These are phyloP conservation scores for Ectropis grisescens DNA, from an alignment of 1,140 invertebrate genomes.

Conservation along the genomic window DNA sequence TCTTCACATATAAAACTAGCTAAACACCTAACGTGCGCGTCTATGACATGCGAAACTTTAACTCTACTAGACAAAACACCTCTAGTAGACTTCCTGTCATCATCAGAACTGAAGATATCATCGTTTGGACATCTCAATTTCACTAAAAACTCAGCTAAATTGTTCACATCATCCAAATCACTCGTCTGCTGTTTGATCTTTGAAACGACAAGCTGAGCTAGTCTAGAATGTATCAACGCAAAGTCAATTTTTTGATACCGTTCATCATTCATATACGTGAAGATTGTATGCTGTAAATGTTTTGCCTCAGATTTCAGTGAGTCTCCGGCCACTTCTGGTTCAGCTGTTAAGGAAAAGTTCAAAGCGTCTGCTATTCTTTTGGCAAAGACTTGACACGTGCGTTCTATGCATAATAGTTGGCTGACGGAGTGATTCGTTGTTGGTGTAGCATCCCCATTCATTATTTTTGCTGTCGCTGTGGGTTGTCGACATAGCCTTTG, in stretches of 20 bases:
- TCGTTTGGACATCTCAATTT: conserved; percentile 57
- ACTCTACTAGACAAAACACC: conserved; percentile 21
- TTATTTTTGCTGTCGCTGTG: conserved; percentile 13
- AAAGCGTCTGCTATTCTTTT: conserved; percentile 72
- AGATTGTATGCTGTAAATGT: conserved; percentile 75
- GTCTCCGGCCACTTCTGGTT: conserved; percentile 52
- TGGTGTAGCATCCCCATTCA: conserved; percentile 35
- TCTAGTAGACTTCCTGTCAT: conserved; percentile 36
- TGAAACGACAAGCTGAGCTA: conserved; percentile 73
- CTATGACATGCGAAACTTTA: conserved; percentile 34
- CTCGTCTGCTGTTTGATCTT: conserved; percentile 46
- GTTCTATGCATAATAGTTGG: conserved; percentile 74
- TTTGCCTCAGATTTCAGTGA: conserved; percentile 74
- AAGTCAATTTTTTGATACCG: conserved; percentile 74
- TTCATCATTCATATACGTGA: conserved; percentile 75
- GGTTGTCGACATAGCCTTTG: conserved; percentile 46
- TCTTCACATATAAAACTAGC: conserved; percentile 59
- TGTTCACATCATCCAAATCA: conserved; percentile 45
- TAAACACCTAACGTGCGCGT: conserved; percentile 52
- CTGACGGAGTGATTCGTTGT: conserved; percentile 53
- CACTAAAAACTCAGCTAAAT: conserved; percentile 38
- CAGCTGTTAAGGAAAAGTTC: conserved; percentile 45
- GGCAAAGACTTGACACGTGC: conserved; percentile 77
- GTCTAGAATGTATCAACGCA: conserved; percentile 72
- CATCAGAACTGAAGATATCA: conserved; percentile 60